These are phyloP conservation scores for Epirrita christyi DNA, from an alignment of 2,888 invertebrate species.

Conservation along the genomic window DNA sequence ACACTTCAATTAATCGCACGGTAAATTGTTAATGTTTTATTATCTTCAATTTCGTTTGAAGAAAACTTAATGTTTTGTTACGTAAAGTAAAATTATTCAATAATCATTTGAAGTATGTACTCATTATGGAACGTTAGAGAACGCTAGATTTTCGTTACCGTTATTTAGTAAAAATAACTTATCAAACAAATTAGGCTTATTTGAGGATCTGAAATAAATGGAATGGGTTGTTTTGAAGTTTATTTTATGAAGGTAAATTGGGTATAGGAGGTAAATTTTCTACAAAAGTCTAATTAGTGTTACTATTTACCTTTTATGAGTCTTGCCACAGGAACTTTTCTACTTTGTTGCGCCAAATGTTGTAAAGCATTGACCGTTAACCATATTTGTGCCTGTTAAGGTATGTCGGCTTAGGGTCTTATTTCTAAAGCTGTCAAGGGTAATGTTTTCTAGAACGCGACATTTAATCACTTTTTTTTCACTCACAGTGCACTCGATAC, in stretches of 20 bases:
- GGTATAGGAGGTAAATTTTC: not conserved
- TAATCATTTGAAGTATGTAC: no score
- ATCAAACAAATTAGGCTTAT: not conserved
- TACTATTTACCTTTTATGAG: conserved; percentile 3
- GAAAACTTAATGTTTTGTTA: no score
- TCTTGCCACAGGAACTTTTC: not conserved
- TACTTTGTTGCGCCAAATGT: conserved; percentile 1
- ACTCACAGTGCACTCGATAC: not conserved
- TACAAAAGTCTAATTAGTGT: conserved; percentile 3
- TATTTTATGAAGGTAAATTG: not conserved
- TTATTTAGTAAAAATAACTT: no score
- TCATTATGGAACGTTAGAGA: no score
- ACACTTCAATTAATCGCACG: conserved; percentile 24
- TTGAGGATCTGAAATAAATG: not conserved
- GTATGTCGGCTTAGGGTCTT: not conserved
- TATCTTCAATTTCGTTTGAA: not conserved
- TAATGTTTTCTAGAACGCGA: not conserved
- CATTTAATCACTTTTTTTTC: not conserved
- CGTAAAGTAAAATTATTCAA: no score
- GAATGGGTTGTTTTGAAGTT: not conserved
- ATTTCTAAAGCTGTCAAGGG: not conserved
- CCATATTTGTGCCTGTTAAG: not conserved
- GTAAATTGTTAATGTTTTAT: conserved; percentile 11
- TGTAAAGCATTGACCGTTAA: not conserved
- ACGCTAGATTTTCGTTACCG: no score